Evolutionary conservation across 1,140 invertebrate genomes (phyloP), one percentile per base, ranked within the genome.

Genomic region (Neelides sp.): DNA sequence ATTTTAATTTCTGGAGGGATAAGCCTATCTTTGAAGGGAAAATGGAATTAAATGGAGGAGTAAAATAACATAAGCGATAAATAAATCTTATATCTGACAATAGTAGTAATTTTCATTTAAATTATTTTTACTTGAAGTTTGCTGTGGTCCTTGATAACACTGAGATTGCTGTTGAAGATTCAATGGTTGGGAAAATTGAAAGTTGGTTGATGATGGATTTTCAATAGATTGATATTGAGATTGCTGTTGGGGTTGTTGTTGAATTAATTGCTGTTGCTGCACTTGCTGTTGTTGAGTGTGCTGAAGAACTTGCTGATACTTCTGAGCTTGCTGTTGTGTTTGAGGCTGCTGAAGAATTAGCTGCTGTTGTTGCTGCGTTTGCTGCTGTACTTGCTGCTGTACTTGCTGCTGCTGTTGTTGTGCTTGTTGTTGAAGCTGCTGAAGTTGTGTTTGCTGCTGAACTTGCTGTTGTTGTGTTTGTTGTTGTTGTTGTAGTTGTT

Each of bases 341-440:
- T 23, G 41, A 45, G 44, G 41, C 19, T 43, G 50, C 32, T 45
- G 43, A 22, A 52, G 27, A 24, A 45, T 52, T 37, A 20, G 35
- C 44, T 46, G 26, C 10, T 26, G 26, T 24, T 39, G 28, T n/a
- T n/a, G n/a, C n/a, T n/a, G n/a, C 63, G 71, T 64, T 62, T 71
- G 69, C 51, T 70, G 69, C 17, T 71, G 46, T 10, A 34, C 32
- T n/a, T 34, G 32, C 10, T 10, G 32, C 32, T 34, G 32, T 10
- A 34, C 32, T 10, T n/a, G 10, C 32, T 34, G 32, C 10, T 17
- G 42, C 22, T 8, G 12, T 28, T 34, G 32, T 17, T 48, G 46
- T 35, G 32, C 15, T 48, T 23, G 20, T 48, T 48, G 46, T 23
- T 48, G 46, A 37, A 63, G 57, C 41, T 61, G 59, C 32, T 59